Percentiles rank a stretch among this genome's conserved stretches.
Evolutionary conservation across 2,888 invertebrate genomes (phyloP).

Genomic region (Allacma fusca): DNA sequence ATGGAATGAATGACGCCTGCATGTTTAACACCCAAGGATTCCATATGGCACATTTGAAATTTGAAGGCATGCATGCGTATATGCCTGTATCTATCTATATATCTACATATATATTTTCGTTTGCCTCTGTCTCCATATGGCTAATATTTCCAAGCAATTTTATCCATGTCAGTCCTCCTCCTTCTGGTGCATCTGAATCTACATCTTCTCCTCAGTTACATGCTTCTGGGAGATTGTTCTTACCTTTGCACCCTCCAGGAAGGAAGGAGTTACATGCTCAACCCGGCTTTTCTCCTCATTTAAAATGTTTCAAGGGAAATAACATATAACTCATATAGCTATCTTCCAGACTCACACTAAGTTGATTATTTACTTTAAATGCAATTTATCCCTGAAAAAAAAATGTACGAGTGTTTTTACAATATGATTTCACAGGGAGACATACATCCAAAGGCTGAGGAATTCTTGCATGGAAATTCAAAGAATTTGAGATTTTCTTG

Average conservation of each 20-base stretch:
- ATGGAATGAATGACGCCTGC: slow-evolving; percentile 43
- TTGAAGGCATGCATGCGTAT: slow-evolving; percentile 30
- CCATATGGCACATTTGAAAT: slow-evolving; percentile 39
- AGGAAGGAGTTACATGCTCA: neutral
- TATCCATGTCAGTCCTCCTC: neutral
- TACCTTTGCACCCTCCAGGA: neutral
- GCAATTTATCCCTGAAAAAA: neutral
- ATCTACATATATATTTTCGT: no score
- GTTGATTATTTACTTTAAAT: slow-evolving; percentile 17
- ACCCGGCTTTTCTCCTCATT: no score
- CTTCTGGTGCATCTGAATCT: neutral
- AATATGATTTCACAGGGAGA: neutral
- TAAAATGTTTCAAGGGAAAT: no score
- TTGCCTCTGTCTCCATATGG: neutral
- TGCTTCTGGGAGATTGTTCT: neutral
- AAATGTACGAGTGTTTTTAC: neutral
- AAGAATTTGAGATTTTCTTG: slow-evolving; percentile 54
- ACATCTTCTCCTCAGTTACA: neutral
- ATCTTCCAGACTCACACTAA: neutral
- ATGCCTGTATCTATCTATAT: neutral
- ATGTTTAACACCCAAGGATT: slow-evolving; percentile 26
- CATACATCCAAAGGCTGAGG: slow-evolving; percentile 27
- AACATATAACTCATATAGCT: no score
- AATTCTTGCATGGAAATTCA: slow-evolving; percentile 52
- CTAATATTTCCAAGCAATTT: neutral